These are phyloP conservation scores for Anolis sagrei DNA, from an alignment of 2,113 vertebrate species.

Conservation along the genomic window DNA sequence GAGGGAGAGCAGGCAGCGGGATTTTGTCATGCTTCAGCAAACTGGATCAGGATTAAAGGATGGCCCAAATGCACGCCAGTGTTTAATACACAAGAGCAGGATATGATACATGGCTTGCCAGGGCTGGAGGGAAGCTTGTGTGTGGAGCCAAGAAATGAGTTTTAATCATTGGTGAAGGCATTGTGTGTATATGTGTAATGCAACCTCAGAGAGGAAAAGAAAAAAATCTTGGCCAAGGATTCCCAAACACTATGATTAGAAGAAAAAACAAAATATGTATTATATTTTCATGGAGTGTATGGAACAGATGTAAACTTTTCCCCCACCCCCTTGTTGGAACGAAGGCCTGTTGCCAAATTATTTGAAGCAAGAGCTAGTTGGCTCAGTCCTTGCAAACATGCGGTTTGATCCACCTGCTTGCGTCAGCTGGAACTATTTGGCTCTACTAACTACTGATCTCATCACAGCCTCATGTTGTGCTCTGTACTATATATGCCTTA, in stretches of 20 bases:
- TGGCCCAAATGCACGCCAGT: not conserved
- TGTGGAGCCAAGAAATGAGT: no score
- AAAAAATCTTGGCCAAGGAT: not conserved
- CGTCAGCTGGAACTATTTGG: not conserved
- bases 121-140: no score
- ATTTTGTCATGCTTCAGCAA: not conserved
- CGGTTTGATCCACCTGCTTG: not conserved
- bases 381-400: not conserved
- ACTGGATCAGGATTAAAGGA: not conserved
- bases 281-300: not conserved
- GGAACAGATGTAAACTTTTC: not conserved
- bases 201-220: not conserved
- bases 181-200: no score
- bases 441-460: not conserved
- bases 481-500: not conserved
- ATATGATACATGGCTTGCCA: not conserved
- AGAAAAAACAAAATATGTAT: not conserved
- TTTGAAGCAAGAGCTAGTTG: not conserved
- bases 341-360: not conserved
- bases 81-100: not conserved
- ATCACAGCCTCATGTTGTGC: not conserved
- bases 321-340: not conserved
- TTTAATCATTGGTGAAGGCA: no score
- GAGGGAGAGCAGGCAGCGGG: not conserved
- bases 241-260: not conserved